Conservation (phyloP, 2,888 invertebrate species). For the Branchipolynoe longqiensis region DNA sequence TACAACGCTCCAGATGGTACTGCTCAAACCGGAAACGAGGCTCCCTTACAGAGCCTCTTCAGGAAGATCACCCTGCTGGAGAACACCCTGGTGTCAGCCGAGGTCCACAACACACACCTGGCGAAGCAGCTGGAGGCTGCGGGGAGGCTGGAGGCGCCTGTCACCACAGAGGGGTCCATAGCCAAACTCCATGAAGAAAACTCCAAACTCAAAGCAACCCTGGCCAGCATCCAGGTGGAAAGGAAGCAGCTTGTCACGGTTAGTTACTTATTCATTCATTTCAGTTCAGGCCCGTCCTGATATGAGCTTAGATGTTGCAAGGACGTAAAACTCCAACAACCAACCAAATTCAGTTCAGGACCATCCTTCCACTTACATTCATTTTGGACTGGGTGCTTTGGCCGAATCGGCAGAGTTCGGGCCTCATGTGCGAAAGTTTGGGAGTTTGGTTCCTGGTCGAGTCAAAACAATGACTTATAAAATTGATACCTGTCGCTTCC, state of each 20-base stretch:
- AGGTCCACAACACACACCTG: not conserved
- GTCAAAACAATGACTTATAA: too few relatives aligned
- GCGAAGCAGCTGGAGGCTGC: not conserved
- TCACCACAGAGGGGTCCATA: not conserved
- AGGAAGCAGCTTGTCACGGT: slow-evolving; percentile 52
- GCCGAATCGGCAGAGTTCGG: too few relatives aligned
- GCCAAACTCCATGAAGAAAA: slow-evolving; percentile 19
- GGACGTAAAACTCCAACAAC: too few relatives aligned
- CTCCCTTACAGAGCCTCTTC: not conserved
- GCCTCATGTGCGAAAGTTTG: too few relatives aligned
- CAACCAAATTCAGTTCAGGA: too few relatives aligned
- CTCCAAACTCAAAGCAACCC: not conserved
- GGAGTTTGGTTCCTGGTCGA: too few relatives aligned
- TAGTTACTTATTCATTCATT: too few relatives aligned
- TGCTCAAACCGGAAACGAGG: not conserved
- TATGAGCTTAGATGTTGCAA: too few relatives aligned
- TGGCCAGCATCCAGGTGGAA: slow-evolving; percentile 43
- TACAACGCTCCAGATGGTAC: not conserved
- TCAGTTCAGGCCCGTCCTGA: too few relatives aligned
- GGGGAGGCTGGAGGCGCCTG: not conserved
- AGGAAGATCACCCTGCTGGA: slow-evolving; percentile 21
- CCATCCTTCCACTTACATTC: too few relatives aligned
- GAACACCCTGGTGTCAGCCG: not conserved
- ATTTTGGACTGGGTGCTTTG: too few relatives aligned
- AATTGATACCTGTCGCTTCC: too few relatives aligned